Percentiles rank a stretch among this genome's conserved stretches.
These are phyloP conservation scores for Aplocera efformata DNA, from an alignment of 2,888 invertebrate species.

Conservation along the genomic window DNA sequence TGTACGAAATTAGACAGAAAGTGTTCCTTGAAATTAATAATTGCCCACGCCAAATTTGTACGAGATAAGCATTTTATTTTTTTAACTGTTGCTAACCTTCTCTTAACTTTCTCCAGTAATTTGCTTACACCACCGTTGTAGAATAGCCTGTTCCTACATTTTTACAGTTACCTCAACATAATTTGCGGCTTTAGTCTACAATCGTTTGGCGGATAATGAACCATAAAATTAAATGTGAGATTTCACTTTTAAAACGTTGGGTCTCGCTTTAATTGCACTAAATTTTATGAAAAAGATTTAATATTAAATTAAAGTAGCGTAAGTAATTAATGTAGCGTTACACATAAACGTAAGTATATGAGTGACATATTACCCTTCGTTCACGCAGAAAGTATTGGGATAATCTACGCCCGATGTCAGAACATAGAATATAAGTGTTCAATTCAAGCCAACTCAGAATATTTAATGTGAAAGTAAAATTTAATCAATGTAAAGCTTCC, in stretches of 20 bases:
- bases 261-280: constrained; percentile 24
- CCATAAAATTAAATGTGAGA: background rate
- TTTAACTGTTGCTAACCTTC: constrained; percentile 7
- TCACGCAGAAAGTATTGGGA: no score
- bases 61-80: constrained; percentile 14
- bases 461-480: no score
- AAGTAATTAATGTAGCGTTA: no score
- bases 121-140: constrained; percentile 17
- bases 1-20: no score
- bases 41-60: constrained; percentile 3
- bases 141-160: constrained; percentile 12
- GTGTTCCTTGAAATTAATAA: background rate
- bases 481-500: no score
- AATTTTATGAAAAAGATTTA: constrained; percentile 1
- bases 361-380: no score
- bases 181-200: constrained; percentile 13
- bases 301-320: no score
- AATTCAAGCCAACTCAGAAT: no score
- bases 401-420: no score
- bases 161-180: constrained; percentile 14
- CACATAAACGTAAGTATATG: no score
- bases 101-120: constrained; percentile 18
- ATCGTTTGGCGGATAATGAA: constrained; percentile 5
- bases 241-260: constrained; percentile 12
- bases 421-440: no score